phyloP scores from a whole-genome alignment of 2,888 invertebrate genomes.

The Leptopterna dolabrata region DNA sequence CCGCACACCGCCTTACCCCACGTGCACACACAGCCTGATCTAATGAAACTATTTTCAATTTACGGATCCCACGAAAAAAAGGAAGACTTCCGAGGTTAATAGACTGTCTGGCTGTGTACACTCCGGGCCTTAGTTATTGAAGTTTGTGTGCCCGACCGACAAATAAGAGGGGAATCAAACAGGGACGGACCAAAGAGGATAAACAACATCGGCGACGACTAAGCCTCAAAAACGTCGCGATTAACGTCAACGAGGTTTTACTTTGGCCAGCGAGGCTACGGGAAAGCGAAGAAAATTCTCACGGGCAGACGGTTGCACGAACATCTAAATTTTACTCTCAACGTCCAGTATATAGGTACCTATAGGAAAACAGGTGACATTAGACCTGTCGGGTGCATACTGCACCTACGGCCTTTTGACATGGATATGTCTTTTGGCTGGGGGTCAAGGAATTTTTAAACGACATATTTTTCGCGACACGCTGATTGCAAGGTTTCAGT shows the following conservation, averaged over 20 bases:
- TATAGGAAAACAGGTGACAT: too few species aligned
- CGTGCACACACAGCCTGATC: not conserved
- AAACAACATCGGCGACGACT: not conserved
- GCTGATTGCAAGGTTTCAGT: too few species aligned
- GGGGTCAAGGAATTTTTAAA: too few species aligned
- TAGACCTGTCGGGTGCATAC: too few species aligned
- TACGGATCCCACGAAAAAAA: conserved; percentile 6
- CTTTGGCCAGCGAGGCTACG: not conserved
- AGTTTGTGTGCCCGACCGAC: not conserved
- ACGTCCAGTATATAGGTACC: too few species aligned
- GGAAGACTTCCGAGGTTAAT: conserved; percentile 1
- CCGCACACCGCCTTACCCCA: not conserved
- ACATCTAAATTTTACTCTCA: too few species aligned
- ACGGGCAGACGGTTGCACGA: not conserved
- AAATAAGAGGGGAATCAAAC: not conserved
- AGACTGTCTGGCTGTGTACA: conserved; percentile 6
- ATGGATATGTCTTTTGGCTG: too few species aligned
- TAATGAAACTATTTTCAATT: conserved; percentile 11
- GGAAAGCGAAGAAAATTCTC: not conserved
- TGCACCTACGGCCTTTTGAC: too few species aligned
- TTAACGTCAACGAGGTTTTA: conserved; percentile 1
- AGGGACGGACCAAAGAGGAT: conserved; percentile 7
- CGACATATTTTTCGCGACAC: too few species aligned
- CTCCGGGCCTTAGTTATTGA: not conserved
- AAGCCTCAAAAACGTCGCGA: not conserved